Percentiles rank a stretch among this genome's conserved stretches.
phyloP scores from a whole-genome alignment of 2,797 vertebrate genomes.

The Heteromormyrus szaboi region DNA sequence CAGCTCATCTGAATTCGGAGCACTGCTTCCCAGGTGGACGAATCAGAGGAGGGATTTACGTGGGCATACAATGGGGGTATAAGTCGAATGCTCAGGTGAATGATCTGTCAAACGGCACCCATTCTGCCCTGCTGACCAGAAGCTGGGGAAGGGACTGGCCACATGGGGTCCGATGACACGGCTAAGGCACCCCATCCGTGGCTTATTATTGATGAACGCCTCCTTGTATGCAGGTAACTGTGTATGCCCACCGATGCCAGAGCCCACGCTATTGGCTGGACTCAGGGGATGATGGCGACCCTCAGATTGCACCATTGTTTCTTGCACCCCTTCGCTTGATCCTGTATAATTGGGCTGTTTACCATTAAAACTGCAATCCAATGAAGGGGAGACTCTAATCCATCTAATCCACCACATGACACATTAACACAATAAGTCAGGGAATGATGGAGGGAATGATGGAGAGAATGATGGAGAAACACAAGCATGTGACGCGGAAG shows the following conservation, averaged over 20 bases:
- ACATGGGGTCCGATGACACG: not conserved
- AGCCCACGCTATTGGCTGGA: not conserved
- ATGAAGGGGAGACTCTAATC: not conserved
- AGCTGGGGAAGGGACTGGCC: not conserved
- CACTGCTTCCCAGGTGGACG: not conserved
- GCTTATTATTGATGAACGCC: not conserved
- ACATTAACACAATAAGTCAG: not conserved
- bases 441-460: not conserved
- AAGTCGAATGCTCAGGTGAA: not conserved
- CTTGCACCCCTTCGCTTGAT: not conserved
- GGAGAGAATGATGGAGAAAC: not conserved
- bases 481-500: not conserved
- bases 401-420: not conserved
- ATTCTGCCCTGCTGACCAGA: not conserved
- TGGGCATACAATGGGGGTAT: not conserved
- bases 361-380: not conserved
- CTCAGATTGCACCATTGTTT: not conserved
- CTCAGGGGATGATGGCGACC: not conserved
- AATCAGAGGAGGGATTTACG: slow-evolving; percentile 3
- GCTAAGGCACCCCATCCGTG: not conserved
- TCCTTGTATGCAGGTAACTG: not conserved
- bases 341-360: not conserved
- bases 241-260: not conserved
- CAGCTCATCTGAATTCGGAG: slow-evolving; percentile 15
- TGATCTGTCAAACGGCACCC: not conserved